A percentile compares a stretch with the other conserved stretches of the same genome.
Evolutionary conservation across 2,113 vertebrate species (phyloP).

Genomic region (Malurus melanocephalus): DNA sequence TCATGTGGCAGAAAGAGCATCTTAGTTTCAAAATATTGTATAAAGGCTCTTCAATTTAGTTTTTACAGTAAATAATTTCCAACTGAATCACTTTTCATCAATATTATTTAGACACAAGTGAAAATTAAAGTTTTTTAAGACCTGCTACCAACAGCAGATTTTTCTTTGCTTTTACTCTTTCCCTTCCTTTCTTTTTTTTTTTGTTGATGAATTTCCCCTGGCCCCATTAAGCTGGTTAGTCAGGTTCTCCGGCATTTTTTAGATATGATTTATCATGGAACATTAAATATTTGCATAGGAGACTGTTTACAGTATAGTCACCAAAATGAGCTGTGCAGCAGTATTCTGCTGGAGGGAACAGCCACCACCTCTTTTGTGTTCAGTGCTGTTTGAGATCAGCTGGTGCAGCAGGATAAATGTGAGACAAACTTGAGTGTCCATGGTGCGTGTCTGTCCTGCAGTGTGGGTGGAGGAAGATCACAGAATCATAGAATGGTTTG

Average conservation of each 20-base stretch:
- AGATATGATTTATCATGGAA: conserved; percentile 16
- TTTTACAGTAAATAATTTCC: conserved; percentile 13
- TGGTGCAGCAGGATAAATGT: not conserved
- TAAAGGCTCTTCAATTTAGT: conserved; percentile 9
- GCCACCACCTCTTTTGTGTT: not conserved
- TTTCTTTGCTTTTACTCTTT: conserved; percentile 52
- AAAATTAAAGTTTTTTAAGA: not conserved
- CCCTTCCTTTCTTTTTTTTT: not conserved
- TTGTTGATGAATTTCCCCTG: not conserved
- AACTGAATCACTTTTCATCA: not conserved
- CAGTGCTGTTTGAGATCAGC: not conserved
- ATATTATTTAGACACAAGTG: not conserved
- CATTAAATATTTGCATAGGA: conserved; percentile 58
- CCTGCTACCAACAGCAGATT: not conserved
- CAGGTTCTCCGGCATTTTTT: conserved; percentile 67
- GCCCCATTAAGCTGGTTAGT: conserved; percentile 44
- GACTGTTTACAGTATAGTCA: not conserved
- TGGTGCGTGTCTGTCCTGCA: not conserved
- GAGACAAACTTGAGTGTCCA: not conserved
- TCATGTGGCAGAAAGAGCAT: conserved; percentile 25
- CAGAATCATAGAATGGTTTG: not conserved
- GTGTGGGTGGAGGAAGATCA: not conserved
- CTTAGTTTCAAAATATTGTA: conserved; percentile 36
- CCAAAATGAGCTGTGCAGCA: not conserved
- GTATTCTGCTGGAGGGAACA: not conserved